A percentile compares a stretch with the other conserved stretches of the same genome.
Evolutionary conservation across 37 sponge, comb jelly and placozoan species (phyloP).

Genomic region (Crambe crambe): DNA sequence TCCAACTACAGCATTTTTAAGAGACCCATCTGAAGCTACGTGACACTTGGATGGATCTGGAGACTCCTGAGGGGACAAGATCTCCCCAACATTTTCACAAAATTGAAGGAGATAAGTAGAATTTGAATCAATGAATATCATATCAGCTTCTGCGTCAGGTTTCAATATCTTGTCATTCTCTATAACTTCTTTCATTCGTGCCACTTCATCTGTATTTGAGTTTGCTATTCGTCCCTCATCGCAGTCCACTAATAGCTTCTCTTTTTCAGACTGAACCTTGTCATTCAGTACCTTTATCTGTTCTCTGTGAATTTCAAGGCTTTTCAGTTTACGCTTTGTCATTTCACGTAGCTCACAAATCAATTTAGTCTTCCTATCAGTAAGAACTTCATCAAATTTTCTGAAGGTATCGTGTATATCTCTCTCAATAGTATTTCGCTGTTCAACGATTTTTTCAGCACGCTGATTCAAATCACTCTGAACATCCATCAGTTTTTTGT

Average conservation of each 20-base stretch:
- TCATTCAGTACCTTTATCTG: slow-evolving; percentile 19
- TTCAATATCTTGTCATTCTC: not conserved
- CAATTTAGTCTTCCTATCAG: not conserved
- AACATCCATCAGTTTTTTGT: too few species aligned
- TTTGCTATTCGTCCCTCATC: not conserved
- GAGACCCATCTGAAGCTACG: slow-evolving; percentile 6
- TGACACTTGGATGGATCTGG: too few species aligned
- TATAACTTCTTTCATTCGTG: not conserved
- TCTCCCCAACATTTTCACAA: too few species aligned
- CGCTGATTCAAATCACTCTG: too few species aligned
- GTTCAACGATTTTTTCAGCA: too few species aligned
- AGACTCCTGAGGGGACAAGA: too few species aligned
- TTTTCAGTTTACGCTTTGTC: slow-evolving; percentile 4
- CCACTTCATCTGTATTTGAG: not conserved
- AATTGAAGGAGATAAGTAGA: too few species aligned
- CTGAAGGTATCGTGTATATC: slow-evolving; percentile 8
- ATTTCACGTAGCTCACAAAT: slow-evolving; percentile 24
- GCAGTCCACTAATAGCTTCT: not conserved
- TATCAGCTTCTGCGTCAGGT: not conserved
- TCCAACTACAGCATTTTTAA: slow-evolving; percentile 32
- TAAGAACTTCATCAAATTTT: not conserved
- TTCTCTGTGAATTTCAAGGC: not conserved
- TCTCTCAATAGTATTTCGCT: not conserved
- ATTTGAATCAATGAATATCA: too few species aligned
- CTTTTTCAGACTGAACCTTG: not conserved